These are phyloP conservation scores for Crocuta crocuta DNA, from an alignment of 2,113 vertebrate genomes.

Conservation along the genomic window DNA sequence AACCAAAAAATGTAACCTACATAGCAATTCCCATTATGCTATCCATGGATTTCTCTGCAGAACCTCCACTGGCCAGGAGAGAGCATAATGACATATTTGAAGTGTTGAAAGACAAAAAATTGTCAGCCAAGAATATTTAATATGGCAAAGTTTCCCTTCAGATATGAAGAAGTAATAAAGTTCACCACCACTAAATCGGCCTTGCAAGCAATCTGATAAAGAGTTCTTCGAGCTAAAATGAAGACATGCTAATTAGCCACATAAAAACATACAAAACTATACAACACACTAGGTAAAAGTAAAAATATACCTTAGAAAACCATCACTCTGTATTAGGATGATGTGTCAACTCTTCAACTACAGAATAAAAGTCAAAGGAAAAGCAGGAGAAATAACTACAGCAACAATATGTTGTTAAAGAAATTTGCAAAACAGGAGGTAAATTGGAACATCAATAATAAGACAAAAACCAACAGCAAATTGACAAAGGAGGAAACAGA, in stretches of 20 bases:
- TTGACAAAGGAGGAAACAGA: neutral
- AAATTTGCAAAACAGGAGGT: neutral
- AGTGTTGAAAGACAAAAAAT: neutral
- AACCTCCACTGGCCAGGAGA: neutral
- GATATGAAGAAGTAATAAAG: neutral
- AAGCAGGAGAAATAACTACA: neutral
- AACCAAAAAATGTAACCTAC: neutral
- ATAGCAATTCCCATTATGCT: neutral
- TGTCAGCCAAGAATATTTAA: constrained; percentile 10
- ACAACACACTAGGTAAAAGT: neutral
- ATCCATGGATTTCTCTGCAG: neutral
- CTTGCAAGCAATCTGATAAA: neutral
- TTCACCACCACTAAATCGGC: neutral
- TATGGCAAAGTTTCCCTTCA: neutral
- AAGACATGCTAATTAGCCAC: neutral
- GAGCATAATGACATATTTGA: neutral
- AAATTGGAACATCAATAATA: neutral
- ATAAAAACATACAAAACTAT: neutral
- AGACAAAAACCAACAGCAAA: neutral
- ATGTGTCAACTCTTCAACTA: neutral
- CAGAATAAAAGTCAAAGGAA: neutral
- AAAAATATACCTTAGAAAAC: neutral
- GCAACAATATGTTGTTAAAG: neutral
- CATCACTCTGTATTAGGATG: neutral
- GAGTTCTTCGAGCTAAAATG: neutral